Base-by-base conservation (phyloP, 2,797 vertebrate species). In the Allobates femoralis region DNA sequence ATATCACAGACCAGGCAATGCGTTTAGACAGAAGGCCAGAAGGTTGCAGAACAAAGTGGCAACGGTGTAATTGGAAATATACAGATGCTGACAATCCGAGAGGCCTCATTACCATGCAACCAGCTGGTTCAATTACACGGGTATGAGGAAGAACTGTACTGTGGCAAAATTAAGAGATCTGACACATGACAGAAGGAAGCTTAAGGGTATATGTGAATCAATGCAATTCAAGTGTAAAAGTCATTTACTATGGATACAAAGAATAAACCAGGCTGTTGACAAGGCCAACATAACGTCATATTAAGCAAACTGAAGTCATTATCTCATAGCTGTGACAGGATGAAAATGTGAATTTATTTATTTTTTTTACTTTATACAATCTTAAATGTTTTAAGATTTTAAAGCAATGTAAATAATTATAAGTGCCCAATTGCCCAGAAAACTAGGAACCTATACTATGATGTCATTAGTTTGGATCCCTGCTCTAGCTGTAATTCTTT, bases 1-100 rank as follows among this genome's bases (percentile, higher is more conserved):
- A 90, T 76, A 73, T 90, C 87, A 90, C 79, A 84, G 71, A 12
- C 26, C 30, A 88, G 79, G 32, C 91, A 92, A 92, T 90, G 81
- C 86, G 21, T 89, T 89, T 91, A 78, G 89, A 91, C 86, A 91
- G 88, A 79, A 92, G 85, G 78, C 85, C 34, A 89, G 66, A 88
- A 90, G 86, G 88, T 88, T 82, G 91, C 55, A 56, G 86, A 91
- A 92, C 78, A 82, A 91, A 89, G 89, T 76, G 85, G 89, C 89
- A 91, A 56, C 26, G 56, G 71, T 83, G 11, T 89, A 92, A 92
- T 91, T 88, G 89, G 81, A 91, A 91, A 88, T 84, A 90, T 3
- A 89, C 26, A 85, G 55, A 87, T 53, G 37, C 60, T 89, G 88
- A 86, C 87, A 86, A 88, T 88, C 83, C 87, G 86, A 91, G 91